phyloP scores from a whole-genome alignment of 30 jellyfish, hydroid and myxozoan genomes.

The Turritopsis rubra region DNA sequence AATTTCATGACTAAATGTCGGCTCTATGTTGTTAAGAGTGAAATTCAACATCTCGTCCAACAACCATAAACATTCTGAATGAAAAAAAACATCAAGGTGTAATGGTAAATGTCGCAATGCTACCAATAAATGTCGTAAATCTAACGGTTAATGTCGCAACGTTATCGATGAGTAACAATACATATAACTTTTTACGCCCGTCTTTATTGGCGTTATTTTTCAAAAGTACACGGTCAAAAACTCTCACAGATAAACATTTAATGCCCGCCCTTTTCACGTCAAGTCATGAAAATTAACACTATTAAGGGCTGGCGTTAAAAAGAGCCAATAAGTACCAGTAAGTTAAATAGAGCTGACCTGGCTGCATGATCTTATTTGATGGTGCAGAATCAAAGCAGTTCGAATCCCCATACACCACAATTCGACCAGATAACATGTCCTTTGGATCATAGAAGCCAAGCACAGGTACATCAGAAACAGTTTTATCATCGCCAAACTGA shows the following conservation, averaged over 20 bases:
- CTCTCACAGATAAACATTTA: too few relatives aligned
- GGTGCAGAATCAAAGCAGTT: constrained; percentile 93
- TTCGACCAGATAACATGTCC: constrained; percentile 72
- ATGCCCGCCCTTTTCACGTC: too few relatives aligned
- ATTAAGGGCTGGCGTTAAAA: too few relatives aligned
- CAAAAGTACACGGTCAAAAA: too few relatives aligned
- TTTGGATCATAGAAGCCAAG: constrained; percentile 80
- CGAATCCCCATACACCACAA: constrained; percentile 90
- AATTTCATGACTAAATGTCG: background rate
- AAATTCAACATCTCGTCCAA: constrained; percentile 36
- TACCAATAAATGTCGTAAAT: too few relatives aligned
- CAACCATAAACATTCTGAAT: constrained; percentile 89
- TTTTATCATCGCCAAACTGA: constrained; percentile 50
- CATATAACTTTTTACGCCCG: too few relatives aligned
- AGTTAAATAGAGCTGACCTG: background rate
- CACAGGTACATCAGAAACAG: constrained; percentile 53
- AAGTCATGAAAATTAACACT: too few relatives aligned
- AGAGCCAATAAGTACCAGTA: too few relatives aligned
- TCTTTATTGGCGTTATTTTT: too few relatives aligned
- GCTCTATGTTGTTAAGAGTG: constrained; percentile 7
- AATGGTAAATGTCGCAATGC: background rate
- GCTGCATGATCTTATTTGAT: constrained; percentile 59
- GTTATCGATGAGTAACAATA: too few relatives aligned
- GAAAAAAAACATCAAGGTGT: background rate
- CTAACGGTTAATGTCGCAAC: too few relatives aligned